Evolutionary conservation across 2,888 invertebrate species (phyloP).

Genomic region (Reticulitermes lucifugus): DNA sequence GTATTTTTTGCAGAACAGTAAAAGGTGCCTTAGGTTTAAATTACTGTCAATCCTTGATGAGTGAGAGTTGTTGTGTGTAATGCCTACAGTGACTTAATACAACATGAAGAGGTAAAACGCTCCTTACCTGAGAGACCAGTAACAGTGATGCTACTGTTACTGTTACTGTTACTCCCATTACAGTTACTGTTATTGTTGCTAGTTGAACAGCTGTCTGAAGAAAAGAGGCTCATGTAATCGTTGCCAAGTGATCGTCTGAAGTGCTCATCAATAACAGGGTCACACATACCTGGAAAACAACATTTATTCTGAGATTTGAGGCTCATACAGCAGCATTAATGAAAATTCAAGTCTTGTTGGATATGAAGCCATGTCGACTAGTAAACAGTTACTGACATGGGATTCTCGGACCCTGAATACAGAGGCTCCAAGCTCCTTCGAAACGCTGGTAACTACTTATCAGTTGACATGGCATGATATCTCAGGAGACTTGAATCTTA

Average conservation of each 20-base stretch:
- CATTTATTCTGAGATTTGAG: too few relatives aligned
- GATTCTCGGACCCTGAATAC: too few relatives aligned
- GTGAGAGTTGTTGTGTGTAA: not conserved
- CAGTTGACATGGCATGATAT: too few relatives aligned
- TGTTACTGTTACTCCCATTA: slow-evolving; percentile 19
- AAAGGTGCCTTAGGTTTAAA: too few relatives aligned
- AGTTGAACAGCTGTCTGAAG: slow-evolving; percentile 55
- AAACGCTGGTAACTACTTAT: too few relatives aligned
- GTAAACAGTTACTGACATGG: too few relatives aligned
- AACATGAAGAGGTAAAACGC: not conserved
- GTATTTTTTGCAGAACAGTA: too few relatives aligned
- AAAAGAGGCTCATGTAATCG: slow-evolving; percentile 79
- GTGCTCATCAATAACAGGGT: slow-evolving; percentile 95
- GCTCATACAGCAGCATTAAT: too few relatives aligned
- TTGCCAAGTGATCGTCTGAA: slow-evolving; percentile 92
- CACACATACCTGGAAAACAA: slow-evolving; percentile 71
- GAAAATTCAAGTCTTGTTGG: too few relatives aligned
- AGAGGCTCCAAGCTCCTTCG: too few relatives aligned
- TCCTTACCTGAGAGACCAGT: slow-evolving; percentile 55
- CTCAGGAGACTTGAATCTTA: too few relatives aligned
- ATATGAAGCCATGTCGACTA: too few relatives aligned
- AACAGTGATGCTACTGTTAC: slow-evolving; percentile 49
- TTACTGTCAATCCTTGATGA: not conserved
- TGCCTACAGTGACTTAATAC: not conserved
- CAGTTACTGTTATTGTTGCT: slow-evolving; percentile 34